Evolutionary conservation across 2,888 invertebrate species (phyloP), one percentile per base, ranked within the genome.

Genomic region (Plebejus melissa): DNA sequence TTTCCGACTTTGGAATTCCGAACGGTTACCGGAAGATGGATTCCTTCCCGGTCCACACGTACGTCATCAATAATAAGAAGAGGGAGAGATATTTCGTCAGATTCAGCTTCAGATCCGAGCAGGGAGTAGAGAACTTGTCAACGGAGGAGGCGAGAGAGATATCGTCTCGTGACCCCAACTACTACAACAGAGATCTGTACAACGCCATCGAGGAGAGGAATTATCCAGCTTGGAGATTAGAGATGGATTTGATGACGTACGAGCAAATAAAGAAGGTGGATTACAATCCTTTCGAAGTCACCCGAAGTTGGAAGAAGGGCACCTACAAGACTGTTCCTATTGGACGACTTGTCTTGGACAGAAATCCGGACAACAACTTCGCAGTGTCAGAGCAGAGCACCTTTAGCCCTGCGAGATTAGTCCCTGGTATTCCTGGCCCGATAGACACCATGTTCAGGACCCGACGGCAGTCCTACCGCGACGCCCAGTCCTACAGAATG

Each of bases 1-100:
- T 97, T 82, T 95, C 97, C 7, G 98, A 98, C 88, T 95, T 97
- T 80, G 98, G 98, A 16, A 96, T 97, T 78, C 98, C 98, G 0
- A 97, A 98, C 86, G 98, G 98, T 7, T 96, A 95, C 86, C 95
- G 98, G 76, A 96, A 96, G 87, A 98, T 98, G 98, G 96, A 98
- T 82, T 97, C 96, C 60, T 98, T 97, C 82, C 97, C 98, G 1
- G 96, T 97, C 0, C 98, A 98, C 85, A 97, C 98, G 0, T 99
- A 97, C 87, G 98, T 98, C 87, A 86, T 98, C 77, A 95, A 98
- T 38, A 98, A 98, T 87, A 94, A 91, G 74, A 87, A 95, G 2
- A 95, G 96, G 0, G 95, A 96, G 75, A 88, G 94, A 36, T 94
- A 96, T 80, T 98, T 96, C 85, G 97, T 96, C 79, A 98, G 97